phyloP scores from a whole-genome alignment of 2,797 vertebrate genomes.

The Phaenicophaeus curvirostris region DNA sequence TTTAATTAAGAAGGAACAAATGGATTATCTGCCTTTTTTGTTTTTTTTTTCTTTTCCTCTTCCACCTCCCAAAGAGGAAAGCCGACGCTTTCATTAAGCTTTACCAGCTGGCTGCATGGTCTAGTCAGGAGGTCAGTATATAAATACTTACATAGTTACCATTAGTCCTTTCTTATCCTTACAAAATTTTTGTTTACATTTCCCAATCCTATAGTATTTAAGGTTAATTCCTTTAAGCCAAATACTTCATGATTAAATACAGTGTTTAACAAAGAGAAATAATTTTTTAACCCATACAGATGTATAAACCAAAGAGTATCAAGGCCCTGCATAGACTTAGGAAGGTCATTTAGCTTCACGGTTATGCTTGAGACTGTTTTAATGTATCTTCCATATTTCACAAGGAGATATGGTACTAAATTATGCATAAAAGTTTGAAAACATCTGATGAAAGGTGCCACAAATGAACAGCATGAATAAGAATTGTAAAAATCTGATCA shows the following conservation, averaged over 20 bases:
- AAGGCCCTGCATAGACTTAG: not conserved
- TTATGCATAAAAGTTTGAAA: not conserved
- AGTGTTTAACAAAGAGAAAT: not conserved
- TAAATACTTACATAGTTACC: constrained; percentile 35
- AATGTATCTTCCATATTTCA: not conserved
- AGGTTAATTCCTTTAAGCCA: not conserved
- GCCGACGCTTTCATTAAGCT: constrained; percentile 32
- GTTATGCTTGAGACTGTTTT: not conserved
- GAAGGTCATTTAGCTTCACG: not conserved
- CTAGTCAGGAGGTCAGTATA: not conserved
- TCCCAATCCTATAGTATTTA: not conserved
- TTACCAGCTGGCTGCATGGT: constrained; percentile 12
- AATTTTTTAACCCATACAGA: not conserved
- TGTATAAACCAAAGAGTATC: not conserved
- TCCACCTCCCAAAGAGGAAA: constrained; percentile 20
- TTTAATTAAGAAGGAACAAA: constrained; percentile 15
- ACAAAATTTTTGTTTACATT: not conserved
- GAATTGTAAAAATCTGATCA: not conserved
- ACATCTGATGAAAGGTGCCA: not conserved
- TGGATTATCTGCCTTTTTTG: not conserved
- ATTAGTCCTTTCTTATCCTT: not conserved
- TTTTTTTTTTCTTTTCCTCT: not conserved
- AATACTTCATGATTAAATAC: constrained; percentile 9
- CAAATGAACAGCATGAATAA: not conserved
- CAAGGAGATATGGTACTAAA: not conserved